Percentiles rank a stretch among this genome's conserved stretches.
phyloP scores from a whole-genome alignment of 2,888 invertebrate genomes.

The Danaus chrysippus region DNA sequence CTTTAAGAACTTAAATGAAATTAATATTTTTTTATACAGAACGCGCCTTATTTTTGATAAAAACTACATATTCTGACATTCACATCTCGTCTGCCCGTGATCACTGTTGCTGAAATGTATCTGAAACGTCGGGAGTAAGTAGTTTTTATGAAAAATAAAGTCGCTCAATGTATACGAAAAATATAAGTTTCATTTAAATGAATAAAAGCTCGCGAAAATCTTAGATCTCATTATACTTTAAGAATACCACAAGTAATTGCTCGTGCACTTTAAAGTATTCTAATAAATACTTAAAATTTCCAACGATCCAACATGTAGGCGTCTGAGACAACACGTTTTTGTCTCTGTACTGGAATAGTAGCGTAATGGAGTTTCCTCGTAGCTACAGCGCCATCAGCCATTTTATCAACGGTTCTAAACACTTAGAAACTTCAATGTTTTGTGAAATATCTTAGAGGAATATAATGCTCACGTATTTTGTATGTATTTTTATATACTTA shows the following conservation, averaged over 20 bases:
- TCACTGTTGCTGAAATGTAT: too few species aligned
- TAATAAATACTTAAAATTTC: constrained; percentile 3
- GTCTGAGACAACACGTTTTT: constrained; percentile 2
- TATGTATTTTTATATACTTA: neutral
- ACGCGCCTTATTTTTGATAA: too few species aligned
- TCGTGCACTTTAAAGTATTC: neutral
- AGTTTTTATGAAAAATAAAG: too few species aligned
- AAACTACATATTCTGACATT: too few species aligned
- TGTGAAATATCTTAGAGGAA: neutral
- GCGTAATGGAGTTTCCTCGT: constrained; percentile 61
- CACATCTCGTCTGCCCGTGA: too few species aligned
- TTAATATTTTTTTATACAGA: too few species aligned
- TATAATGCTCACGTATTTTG: too few species aligned
- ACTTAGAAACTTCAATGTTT: constrained; percentile 22
- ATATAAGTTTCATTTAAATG: too few species aligned
- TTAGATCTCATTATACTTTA: neutral
- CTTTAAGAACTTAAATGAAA: too few species aligned
- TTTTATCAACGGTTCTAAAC: constrained; percentile 34
- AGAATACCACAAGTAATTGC: neutral
- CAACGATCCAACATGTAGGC: neutral
- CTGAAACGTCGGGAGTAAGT: too few species aligned
- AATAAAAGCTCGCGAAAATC: too few species aligned
- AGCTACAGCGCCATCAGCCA: constrained; percentile 37
- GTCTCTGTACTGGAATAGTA: constrained; percentile 10
- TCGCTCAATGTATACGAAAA: too few species aligned